Percentiles rank a stretch among this genome's conserved stretches.
Evolutionary conservation across 2,888 invertebrate genomes (phyloP).

Genomic region (Agonopterix arenella): DNA sequence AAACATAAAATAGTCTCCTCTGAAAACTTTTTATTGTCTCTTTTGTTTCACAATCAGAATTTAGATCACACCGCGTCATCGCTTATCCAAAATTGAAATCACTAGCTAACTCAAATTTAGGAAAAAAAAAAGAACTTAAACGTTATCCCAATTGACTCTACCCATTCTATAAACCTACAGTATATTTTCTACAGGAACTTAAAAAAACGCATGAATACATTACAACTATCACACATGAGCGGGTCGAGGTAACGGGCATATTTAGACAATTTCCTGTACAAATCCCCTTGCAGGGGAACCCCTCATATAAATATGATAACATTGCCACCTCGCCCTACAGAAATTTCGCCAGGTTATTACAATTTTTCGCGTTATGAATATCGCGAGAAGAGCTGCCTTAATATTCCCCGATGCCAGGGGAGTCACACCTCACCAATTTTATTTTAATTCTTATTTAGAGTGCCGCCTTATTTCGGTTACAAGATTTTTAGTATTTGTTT

Average conservation of each 20-base stretch:
- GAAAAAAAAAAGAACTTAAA: too few species aligned
- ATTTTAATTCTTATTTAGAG: slow-evolving; percentile 76
- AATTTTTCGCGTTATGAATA: slow-evolving; percentile 77
- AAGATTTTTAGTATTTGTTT: slow-evolving; percentile 76
- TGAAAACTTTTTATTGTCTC: too few species aligned
- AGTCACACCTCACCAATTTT: slow-evolving; percentile 73
- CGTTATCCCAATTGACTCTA: too few species aligned
- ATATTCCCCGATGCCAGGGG: slow-evolving; percentile 49
- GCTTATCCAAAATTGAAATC: too few species aligned
- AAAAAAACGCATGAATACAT: too few species aligned
- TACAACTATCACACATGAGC: slow-evolving; percentile 27
- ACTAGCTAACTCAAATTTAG: too few species aligned
- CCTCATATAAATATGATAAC: slow-evolving; percentile 53
- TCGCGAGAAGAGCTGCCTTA: slow-evolving; percentile 53
- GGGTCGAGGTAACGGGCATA: slow-evolving; percentile 41
- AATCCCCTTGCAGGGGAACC: slow-evolving; percentile 48
- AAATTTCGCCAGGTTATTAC: slow-evolving; percentile 70
- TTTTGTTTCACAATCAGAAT: too few species aligned
- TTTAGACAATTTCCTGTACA: slow-evolving; percentile 70
- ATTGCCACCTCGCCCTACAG: slow-evolving; percentile 51
- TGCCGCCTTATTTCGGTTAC: slow-evolving; percentile 72
- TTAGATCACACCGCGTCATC: too few species aligned
- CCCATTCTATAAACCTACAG: too few species aligned
- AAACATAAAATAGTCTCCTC: too few species aligned
- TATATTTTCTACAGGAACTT: too few species aligned